These are phyloP conservation scores for Panonychus citri DNA, from an alignment of 1,140 invertebrate species.

Conservation along the genomic window DNA sequence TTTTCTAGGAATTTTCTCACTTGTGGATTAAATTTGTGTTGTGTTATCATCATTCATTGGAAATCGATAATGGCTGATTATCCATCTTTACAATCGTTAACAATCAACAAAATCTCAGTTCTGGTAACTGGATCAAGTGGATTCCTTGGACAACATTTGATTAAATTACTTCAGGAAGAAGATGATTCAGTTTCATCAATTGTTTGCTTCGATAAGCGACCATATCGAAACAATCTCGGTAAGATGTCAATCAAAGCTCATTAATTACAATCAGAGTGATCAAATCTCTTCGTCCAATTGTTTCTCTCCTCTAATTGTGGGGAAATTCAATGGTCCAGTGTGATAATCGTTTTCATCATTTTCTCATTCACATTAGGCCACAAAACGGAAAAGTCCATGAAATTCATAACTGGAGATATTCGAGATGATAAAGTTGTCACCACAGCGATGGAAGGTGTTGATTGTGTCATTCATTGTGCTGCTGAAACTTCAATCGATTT, in stretches of 20 bases:
- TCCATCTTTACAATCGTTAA: neutral
- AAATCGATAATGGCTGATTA: neutral
- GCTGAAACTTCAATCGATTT: conserved; percentile 26
- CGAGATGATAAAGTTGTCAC: conserved; percentile 18
- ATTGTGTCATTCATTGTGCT: conserved; percentile 38
- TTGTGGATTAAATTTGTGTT: neutral
- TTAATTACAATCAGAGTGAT: no score
- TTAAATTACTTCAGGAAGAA: conserved; percentile 29
- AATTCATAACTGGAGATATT: conserved; percentile 28
- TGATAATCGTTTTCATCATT: no score
- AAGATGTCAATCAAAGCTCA: neutral
- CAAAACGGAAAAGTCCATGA: conserved; percentile 19
- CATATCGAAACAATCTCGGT: conserved; percentile 31
- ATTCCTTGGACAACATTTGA: conserved; percentile 39
- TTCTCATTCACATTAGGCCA: conserved; percentile 13
- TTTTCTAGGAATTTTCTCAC: no score
- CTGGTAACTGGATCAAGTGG: conserved; percentile 32
- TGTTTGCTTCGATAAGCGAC: conserved; percentile 31
- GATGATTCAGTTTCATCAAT: conserved; percentile 32
- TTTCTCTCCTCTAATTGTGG: no score
- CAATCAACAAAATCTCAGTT: conserved; percentile 7
- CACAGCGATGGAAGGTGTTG: conserved; percentile 26
- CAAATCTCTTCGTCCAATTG: no score
- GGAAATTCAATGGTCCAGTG: no score
- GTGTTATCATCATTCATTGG: neutral